phyloP scores from a whole-genome alignment of 2,797 vertebrate species.

The Acrossocheilus fasciatus region DNA sequence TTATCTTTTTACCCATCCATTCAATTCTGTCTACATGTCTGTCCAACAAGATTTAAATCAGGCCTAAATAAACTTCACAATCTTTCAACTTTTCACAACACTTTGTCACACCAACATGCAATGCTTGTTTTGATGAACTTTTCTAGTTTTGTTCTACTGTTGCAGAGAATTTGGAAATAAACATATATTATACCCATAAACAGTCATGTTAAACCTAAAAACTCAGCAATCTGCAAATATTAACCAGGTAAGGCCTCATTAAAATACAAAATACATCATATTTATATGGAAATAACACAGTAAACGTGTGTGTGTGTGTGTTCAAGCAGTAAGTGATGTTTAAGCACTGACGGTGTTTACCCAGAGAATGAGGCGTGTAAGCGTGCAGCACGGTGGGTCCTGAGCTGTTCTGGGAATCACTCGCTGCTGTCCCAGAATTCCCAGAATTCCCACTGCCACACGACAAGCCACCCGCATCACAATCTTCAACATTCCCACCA shows the following conservation, averaged over 20 bases:
- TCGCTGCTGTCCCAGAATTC: conserved; percentile 73
- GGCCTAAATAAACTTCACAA: not conserved
- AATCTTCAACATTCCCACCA: conserved; percentile 94
- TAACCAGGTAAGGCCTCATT: not conserved
- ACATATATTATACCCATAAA: conserved; percentile 5
- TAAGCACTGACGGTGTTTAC: conserved; percentile 68
- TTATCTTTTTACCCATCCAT: not conserved
- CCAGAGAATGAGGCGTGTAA: conserved; percentile 86
- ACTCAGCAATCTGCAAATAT: not conserved
- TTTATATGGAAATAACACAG: conserved; percentile 14
- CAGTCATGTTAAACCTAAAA: not conserved
- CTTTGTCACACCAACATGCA: not conserved
- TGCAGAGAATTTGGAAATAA: not conserved
- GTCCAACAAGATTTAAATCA: not conserved
- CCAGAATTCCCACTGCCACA: conserved; percentile 84
- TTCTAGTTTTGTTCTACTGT: not conserved
- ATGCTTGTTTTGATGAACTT: not conserved
- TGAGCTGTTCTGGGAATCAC: conserved; percentile 87
- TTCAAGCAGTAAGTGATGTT: not conserved
- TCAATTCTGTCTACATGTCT: not conserved
- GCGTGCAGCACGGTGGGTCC: conserved; percentile 83
- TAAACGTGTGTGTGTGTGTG: not conserved
- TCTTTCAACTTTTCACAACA: not conserved
- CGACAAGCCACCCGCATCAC: conserved; percentile 73
- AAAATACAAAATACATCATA: not conserved